These are phyloP conservation scores for Neoaliturus tenellus DNA, from an alignment of 2,888 invertebrate genomes.

Conservation along the genomic window DNA sequence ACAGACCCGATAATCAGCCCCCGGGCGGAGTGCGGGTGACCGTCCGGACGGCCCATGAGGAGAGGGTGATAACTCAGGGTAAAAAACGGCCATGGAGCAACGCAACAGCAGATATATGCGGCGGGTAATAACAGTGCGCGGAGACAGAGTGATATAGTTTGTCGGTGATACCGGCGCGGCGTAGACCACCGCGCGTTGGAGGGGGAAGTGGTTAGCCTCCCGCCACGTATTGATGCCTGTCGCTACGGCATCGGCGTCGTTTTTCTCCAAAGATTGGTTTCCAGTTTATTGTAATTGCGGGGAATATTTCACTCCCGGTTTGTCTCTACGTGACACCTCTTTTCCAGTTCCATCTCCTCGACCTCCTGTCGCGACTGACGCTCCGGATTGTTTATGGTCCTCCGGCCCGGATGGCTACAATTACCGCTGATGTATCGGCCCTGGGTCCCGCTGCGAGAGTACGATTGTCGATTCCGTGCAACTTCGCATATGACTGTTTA, in stretches of 20 bases:
- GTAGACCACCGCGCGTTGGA: not conserved
- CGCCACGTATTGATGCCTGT: slow-evolving; percentile 42
- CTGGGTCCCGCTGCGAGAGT: not conserved
- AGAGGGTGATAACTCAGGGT: slow-evolving; percentile 15
- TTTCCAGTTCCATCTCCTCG: slow-evolving; percentile 66
- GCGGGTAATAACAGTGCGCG: slow-evolving; percentile 32
- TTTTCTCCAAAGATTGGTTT: slow-evolving; percentile 46
- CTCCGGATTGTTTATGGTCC: not conserved
- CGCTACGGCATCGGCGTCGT: slow-evolving; percentile 1
- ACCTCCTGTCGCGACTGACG: slow-evolving; percentile 29
- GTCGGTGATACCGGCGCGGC: slow-evolving; percentile 18
- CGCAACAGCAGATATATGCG: slow-evolving; percentile 32
- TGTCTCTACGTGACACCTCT: slow-evolving; percentile 54
- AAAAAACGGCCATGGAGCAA: slow-evolving; percentile 21
- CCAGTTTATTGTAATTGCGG: slow-evolving; percentile 51
- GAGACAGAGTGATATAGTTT: slow-evolving; percentile 48
- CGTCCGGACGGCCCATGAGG: slow-evolving; percentile 31
- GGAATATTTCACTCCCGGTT: slow-evolving; percentile 43
- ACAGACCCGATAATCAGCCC: slow-evolving; percentile 35
- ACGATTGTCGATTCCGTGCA: not conserved
- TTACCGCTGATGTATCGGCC: not conserved
- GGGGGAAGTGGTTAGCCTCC: slow-evolving; percentile 10
- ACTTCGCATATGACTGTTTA: not conserved
- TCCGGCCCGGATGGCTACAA: slow-evolving; percentile 6
- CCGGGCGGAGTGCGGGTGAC: slow-evolving; percentile 4